Evolutionary conservation across 1,140 invertebrate species (phyloP).

Genomic region (Argopecten irradians): DNA sequence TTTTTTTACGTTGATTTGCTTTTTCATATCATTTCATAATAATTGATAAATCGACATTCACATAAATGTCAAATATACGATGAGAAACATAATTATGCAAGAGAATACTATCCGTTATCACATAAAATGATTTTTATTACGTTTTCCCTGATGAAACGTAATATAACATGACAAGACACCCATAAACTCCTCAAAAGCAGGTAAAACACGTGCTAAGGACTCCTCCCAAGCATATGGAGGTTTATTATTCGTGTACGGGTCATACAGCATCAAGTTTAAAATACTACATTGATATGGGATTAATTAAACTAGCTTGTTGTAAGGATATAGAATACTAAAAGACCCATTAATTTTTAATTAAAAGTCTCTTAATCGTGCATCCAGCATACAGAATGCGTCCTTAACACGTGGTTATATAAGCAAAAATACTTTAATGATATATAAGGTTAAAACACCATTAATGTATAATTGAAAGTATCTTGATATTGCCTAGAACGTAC

Average conservation of each 20-base stretch:
- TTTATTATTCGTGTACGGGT: background rate
- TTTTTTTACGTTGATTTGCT: background rate
- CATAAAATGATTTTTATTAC: background rate
- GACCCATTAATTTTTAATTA: too few relatives aligned
- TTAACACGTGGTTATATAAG: too few relatives aligned
- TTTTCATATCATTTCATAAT: background rate
- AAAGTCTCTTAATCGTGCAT: too few relatives aligned
- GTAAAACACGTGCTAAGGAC: background rate
- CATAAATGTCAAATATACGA: background rate
- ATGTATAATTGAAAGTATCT: too few relatives aligned
- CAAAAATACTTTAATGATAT: too few relatives aligned
- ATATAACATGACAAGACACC: background rate
- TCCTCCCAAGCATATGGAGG: background rate
- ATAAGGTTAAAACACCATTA: too few relatives aligned
- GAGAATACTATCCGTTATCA: background rate
- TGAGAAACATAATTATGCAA: conserved; percentile 18
- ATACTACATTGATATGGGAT: background rate
- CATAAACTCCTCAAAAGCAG: background rate
- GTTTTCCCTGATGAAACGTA: background rate
- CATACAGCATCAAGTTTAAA: background rate
- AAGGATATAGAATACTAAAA: background rate
- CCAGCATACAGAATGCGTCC: too few relatives aligned
- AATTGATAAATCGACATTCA: conserved; percentile 11
- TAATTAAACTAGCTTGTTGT: background rate
- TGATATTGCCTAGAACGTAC: too few relatives aligned